Percentiles rank a stretch among this genome's conserved stretches.
phyloP scores from a whole-genome alignment of 2,113 vertebrate species.

The Calyptommatus sinebrachiatus region DNA sequence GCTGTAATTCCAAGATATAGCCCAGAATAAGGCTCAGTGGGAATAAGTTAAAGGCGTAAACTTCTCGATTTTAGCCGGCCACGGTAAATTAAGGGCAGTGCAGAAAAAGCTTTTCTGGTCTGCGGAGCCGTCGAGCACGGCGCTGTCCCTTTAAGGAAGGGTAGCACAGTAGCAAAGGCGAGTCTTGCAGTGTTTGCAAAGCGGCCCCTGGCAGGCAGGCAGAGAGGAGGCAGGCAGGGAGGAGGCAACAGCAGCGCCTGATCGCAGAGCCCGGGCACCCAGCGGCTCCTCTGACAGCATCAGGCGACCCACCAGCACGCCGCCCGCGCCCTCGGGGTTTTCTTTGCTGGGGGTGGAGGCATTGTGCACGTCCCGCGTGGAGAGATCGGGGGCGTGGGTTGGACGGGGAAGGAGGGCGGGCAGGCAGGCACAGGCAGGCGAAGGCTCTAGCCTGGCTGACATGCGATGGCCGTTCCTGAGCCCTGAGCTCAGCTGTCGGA shows the following conservation, averaged over 20 bases:
- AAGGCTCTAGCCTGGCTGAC: constrained; percentile 22
- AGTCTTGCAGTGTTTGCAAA: constrained; percentile 37
- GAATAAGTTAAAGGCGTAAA: too few species aligned
- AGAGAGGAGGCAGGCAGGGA: too few species aligned
- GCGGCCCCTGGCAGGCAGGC: constrained; percentile 31
- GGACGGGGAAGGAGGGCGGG: neutral
- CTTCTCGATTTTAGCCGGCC: too few species aligned
- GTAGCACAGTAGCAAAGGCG: constrained; percentile 42
- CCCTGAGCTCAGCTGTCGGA: constrained; percentile 60
- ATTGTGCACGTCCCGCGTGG: constrained; percentile 33
- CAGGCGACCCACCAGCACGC: too few species aligned
- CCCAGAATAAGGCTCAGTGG: too few species aligned
- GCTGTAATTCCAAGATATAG: too few species aligned
- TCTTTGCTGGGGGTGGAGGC: neutral
- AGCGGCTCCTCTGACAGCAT: neutral
- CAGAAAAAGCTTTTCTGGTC: neutral
- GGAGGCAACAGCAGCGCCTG: constrained; percentile 49
- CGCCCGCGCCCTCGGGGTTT: neutral
- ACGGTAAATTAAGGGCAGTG: neutral
- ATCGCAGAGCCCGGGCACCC: neutral
- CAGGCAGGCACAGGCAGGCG: neutral
- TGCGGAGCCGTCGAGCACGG: neutral
- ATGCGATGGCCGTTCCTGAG: constrained; percentile 52
- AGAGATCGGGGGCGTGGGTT: constrained; percentile 13
- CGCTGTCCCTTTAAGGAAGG: constrained; percentile 70